Conservation (phyloP, 1,140 invertebrate species). For the Orius insidiosus region DNA sequence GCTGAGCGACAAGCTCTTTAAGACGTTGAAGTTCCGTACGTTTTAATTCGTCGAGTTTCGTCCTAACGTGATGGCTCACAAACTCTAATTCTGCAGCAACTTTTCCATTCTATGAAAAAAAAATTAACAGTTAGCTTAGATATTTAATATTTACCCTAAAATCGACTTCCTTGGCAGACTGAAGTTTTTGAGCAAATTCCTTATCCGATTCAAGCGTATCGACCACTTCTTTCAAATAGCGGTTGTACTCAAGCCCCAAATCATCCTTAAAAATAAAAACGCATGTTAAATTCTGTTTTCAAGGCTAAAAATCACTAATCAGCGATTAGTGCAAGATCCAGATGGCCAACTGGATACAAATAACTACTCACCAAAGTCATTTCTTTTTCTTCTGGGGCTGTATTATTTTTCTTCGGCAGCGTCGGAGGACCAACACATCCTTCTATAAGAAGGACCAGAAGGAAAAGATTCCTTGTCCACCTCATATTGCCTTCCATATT, state of each 20-base stretch:
- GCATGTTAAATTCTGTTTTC: no score
- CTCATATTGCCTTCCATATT: no score
- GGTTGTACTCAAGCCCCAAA: conserved; percentile 53
- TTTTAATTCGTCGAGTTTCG: conserved; percentile 85
- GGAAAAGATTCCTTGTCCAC: no score
- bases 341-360: no score
- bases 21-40: conserved; percentile 69
- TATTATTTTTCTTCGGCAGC: no score
- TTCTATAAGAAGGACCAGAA: no score
- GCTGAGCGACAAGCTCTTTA: conserved; percentile 45
- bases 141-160: conserved; percentile 47
- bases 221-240: conserved; percentile 75
- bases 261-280: conserved; percentile 16
- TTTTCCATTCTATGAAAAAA: conserved; percentile 52
- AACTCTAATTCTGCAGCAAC: conserved; percentile 82
- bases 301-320: no score
- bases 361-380: no score
- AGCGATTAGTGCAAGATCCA: no score
- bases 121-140: conserved; percentile 7
- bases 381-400: no score
- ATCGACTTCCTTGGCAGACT: conserved; percentile 61
- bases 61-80: conserved; percentile 71
- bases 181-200: conserved; percentile 61
- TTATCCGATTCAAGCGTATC: conserved; percentile 66
- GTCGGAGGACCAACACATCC: no score